Conservation (phyloP, 2,888 invertebrate genomes). For the Andrena marginata region DNA sequence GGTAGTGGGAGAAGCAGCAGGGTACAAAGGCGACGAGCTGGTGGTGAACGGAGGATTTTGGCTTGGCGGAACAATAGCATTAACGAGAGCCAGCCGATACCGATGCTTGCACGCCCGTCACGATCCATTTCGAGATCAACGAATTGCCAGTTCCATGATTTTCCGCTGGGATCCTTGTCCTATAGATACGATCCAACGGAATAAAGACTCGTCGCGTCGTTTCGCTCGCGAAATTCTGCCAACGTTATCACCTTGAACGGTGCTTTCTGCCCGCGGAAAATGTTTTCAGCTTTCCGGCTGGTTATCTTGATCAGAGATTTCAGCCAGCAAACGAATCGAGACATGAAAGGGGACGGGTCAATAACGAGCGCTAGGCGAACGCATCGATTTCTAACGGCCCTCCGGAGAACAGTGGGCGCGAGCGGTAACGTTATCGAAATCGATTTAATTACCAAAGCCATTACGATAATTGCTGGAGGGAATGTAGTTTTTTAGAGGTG, state of each 20-base stretch:
- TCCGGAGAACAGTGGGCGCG: conserved; percentile 11
- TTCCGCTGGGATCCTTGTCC: neutral
- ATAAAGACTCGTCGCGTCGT: neutral
- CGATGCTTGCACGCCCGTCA: conserved; percentile 40
- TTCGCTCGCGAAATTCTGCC: neutral
- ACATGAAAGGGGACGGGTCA: neutral
- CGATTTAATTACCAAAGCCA: conserved; percentile 53
- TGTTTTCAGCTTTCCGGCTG: neutral
- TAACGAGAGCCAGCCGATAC: conserved; percentile 61
- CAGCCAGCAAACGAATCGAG: neutral
- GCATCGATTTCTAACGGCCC: conserved; percentile 28
- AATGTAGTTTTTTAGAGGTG: conserved; percentile 4
- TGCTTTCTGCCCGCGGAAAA: neutral
- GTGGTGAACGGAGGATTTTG: conserved; percentile 41
- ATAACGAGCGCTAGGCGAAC: neutral
- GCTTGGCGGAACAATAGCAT: conserved; percentile 65
- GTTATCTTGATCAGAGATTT: neutral
- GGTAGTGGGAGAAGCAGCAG: neutral
- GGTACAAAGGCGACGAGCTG: conserved; percentile 8
- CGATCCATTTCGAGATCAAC: conserved; percentile 44
- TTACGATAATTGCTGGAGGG: conserved; percentile 29
- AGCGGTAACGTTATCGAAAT: conserved; percentile 16
- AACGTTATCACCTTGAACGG: neutral
- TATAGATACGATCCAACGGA: neutral
- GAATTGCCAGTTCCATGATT: conserved; percentile 33